Conservation (phyloP, 2,113 vertebrate genomes). For the Camelus bactrianus region DNA sequence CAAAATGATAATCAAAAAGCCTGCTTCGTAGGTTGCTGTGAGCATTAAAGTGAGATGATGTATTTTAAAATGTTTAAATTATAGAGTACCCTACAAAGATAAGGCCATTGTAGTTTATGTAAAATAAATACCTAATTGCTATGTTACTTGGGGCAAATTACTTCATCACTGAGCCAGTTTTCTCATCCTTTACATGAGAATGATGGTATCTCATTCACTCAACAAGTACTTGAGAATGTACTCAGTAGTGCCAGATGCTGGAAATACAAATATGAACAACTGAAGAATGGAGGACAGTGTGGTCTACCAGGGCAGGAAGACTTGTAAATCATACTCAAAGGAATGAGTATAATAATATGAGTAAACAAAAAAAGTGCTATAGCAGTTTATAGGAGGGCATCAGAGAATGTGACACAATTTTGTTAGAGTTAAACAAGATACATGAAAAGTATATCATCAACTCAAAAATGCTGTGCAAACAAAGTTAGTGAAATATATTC, state of each 20-base stretch:
- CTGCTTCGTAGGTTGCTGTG: not conserved
- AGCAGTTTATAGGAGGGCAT: conserved; percentile 24
- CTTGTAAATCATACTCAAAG: conserved; percentile 43
- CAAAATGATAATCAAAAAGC: conserved; percentile 38
- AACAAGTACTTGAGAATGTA: conserved; percentile 38
- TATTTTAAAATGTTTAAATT: conserved; percentile 59
- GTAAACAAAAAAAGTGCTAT: conserved; percentile 41
- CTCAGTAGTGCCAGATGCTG: conserved; percentile 21
- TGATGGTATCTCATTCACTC: not conserved
- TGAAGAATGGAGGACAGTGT: not conserved
- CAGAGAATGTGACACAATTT: not conserved
- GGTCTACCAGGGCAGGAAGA: not conserved
- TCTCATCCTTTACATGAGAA: conserved; percentile 16
- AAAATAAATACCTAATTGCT: conserved; percentile 58
- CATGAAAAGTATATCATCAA: not conserved
- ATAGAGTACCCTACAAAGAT: conserved; percentile 22
- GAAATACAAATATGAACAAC: conserved; percentile 5
- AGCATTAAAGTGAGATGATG: conserved; percentile 36
- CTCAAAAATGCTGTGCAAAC: conserved; percentile 46
- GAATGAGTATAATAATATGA: not conserved
- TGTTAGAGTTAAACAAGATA: conserved; percentile 25
- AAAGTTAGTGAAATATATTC: conserved; percentile 39
- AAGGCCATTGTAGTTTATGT: conserved; percentile 53
- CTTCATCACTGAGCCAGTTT: conserved; percentile 60
- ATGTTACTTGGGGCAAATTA: conserved; percentile 30